Evolutionary conservation across 2,797 vertebrate genomes (phyloP), one percentile per base, ranked within the genome.

Genomic region (Diglossa cyanea): DNA sequence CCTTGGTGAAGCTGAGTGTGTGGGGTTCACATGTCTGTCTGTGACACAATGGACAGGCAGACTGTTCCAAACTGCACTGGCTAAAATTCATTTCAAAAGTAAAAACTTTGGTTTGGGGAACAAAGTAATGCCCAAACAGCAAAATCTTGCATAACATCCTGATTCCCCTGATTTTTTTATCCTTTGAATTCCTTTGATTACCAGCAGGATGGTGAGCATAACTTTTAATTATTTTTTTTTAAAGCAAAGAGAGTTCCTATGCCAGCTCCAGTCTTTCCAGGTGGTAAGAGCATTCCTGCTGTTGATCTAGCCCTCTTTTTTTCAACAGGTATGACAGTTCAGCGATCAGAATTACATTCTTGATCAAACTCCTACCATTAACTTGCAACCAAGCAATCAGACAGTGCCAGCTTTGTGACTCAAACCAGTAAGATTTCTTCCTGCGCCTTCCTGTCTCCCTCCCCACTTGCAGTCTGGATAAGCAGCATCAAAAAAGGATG

Each of bases 341-440:
- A 96, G 91, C 95, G 75, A 96, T 97, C 96, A 97, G 94, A 96
- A 96, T 97, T 97, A 97, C 96, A 96, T 97, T 97, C 96, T 97
- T 97, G 96, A 97, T 97, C 96, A 96, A 97, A 97, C 95, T 96
- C 95, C 97, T 96, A 96, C 97, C 93, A 97, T 97, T 97, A 97
- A 97, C 96, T 97, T 97, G 96, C 95, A 93, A 84, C 94, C 96
- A 97, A 94, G 96, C 96, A 96, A 93, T 96, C 96, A 97, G 96
- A 95, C 97, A 97, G 89, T 96, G 92, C 94, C 97, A 97, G 94
- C 96, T 97, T 95, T 97, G 96, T 97, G 96, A 97, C 95, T 97
- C 97, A 96, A 97, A 96, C 97, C 97, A 97, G 97, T 97, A 97
- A 97, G 96, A 97, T 94, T 92, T 97, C 93, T 96, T 97, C 97